Evolutionary conservation across 2,113 vertebrate species (phyloP).

Genomic region (Entosphenus tridentatus): DNA sequence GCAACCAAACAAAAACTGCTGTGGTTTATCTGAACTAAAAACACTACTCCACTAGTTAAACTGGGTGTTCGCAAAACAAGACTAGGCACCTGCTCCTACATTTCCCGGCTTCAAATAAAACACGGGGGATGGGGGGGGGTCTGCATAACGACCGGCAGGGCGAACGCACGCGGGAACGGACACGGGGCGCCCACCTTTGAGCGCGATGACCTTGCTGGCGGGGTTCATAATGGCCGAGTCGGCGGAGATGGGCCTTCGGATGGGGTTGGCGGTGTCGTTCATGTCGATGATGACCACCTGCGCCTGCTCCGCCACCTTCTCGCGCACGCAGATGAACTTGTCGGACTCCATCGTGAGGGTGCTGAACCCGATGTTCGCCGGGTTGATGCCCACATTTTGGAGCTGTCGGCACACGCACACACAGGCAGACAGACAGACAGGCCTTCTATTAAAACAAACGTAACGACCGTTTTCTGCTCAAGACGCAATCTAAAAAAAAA

Average conservation of each 20-base stretch:
- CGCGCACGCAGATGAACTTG: slow-evolving; percentile 66
- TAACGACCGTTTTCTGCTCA: no score
- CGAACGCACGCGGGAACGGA: background rate
- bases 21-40: no score
- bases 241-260: slow-evolving; percentile 58
- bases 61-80: background rate
- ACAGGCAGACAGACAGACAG: no score
- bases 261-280: slow-evolving; percentile 42
- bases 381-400: slow-evolving; percentile 67
- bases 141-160: no score
- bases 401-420: slow-evolving; percentile 22
- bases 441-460: no score
- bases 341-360: slow-evolving; percentile 83
- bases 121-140: no score
- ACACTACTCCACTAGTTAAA: background rate
- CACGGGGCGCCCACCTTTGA: slow-evolving; percentile 38
- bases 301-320: slow-evolving; percentile 64
- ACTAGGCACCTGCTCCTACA: background rate
- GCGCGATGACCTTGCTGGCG: slow-evolving; percentile 58
- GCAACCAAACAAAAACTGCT: no score
- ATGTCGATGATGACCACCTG: slow-evolving; percentile 66
- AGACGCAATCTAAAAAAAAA: no score
- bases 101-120: no score
- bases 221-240: slow-evolving; percentile 84
- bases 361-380: slow-evolving; percentile 63